These are phyloP conservation scores for Chymomyza costata DNA, from an alignment of 1,140 invertebrate species.

Conservation along the genomic window DNA sequence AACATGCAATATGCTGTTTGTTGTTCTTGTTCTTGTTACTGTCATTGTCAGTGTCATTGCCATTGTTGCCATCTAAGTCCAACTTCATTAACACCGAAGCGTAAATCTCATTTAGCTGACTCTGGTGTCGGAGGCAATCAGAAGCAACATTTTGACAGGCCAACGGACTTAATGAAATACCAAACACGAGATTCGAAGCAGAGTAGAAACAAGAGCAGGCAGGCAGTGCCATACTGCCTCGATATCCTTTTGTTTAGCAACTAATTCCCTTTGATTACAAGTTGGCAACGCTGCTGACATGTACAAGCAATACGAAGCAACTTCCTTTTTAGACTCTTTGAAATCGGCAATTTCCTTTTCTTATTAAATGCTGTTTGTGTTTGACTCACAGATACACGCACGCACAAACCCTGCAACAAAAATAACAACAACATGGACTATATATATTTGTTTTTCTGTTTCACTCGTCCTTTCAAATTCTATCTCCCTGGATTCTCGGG, in stretches of 20 bases:
- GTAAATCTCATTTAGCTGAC: slow-evolving; percentile 22
- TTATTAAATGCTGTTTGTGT: slow-evolving; percentile 73
- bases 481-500: slow-evolving; percentile 1
- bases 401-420: too few relatives aligned
- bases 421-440: slow-evolving; percentile 44
- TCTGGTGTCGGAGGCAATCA: background rate
- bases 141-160: too few relatives aligned
- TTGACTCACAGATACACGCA: slow-evolving; percentile 63
- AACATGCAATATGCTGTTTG: too few relatives aligned
- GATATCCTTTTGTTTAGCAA: slow-evolving; percentile 26
- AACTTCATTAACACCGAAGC: background rate
- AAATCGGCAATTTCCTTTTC: slow-evolving; percentile 72
- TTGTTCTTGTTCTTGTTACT: too few relatives aligned
- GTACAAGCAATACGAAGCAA: slow-evolving; percentile 7
- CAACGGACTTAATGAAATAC: background rate
- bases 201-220: slow-evolving; percentile 32
- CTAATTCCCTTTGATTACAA: slow-evolving; percentile 63
- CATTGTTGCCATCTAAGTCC: slow-evolving; percentile 30
- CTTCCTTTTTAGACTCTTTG: slow-evolving; percentile 27
- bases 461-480: too few relatives aligned
- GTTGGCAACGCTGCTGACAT: background rate
- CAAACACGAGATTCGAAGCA: slow-evolving; percentile 17
- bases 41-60: slow-evolving; percentile 34
- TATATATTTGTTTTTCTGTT: slow-evolving; percentile 60
- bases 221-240: slow-evolving; percentile 24